Conservation (phyloP, 2,797 vertebrate genomes). For the Lacerta agilis region DNA sequence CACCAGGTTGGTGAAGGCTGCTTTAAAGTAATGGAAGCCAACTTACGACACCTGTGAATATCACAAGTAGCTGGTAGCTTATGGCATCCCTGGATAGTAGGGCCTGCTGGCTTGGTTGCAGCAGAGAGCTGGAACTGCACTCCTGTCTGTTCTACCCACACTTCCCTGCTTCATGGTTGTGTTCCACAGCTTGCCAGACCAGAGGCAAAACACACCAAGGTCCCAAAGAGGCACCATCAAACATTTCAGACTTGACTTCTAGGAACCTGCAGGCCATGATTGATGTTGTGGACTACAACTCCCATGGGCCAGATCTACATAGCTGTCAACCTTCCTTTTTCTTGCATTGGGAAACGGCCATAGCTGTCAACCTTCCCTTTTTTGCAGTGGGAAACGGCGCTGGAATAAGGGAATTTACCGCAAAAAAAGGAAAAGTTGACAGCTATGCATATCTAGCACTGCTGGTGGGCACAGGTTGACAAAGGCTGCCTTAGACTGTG, state of each 20-base stretch:
- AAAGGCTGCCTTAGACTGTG: conserved; percentile 1
- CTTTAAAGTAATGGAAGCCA: background rate
- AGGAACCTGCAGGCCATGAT: no score
- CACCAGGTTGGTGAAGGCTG: no score
- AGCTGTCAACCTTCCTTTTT: no score
- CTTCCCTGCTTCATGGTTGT: background rate
- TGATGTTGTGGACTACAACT: no score
- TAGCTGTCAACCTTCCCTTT: no score
- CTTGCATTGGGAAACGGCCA: no score
- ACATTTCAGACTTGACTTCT: background rate
- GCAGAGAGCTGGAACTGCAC: background rate
- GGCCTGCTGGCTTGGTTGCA: background rate
- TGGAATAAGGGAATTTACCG: no score
- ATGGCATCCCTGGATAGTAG: background rate
- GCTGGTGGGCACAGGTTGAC: no score
- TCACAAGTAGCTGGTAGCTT: background rate
- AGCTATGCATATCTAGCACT: no score
- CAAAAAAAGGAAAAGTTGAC: no score
- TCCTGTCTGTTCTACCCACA: background rate
- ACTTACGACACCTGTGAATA: background rate
- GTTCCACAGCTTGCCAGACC: background rate
- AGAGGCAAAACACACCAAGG: background rate
- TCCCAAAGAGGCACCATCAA: background rate
- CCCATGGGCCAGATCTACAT: no score
- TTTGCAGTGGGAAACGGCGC: no score